Evolutionary conservation across 1,140 invertebrate genomes (phyloP).

Genomic region (Rhizoglyphus robini): DNA sequence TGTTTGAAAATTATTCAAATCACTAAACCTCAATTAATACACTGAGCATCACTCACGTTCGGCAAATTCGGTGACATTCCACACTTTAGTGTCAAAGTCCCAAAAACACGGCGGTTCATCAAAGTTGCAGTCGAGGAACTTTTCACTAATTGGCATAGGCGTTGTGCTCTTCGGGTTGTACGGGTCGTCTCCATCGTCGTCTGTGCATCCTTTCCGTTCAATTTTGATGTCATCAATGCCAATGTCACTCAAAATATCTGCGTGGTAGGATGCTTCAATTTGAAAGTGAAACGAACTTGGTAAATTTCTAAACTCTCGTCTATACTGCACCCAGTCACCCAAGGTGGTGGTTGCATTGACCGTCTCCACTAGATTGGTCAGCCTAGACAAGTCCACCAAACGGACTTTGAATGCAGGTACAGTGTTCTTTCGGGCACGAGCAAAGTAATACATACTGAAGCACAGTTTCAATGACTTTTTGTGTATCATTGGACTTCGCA

Average conservation of each 20-base stretch:
- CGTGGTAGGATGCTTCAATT: neutral
- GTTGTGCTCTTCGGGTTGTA: neutral
- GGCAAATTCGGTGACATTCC: neutral
- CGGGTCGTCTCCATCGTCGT: neutral
- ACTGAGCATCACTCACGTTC: neutral
- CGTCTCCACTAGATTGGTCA: neutral
- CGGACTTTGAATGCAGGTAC: neutral
- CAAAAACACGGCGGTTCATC: neutral
- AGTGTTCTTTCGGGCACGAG: neutral
- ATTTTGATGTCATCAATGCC: conserved; percentile 9
- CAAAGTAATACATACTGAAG: conserved; percentile 7
- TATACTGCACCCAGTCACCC: neutral
- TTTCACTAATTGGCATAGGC: neutral
- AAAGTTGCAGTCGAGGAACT: neutral
- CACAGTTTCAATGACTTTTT: neutral
- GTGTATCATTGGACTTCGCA: neutral
- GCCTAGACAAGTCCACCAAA: neutral
- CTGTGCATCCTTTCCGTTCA: neutral
- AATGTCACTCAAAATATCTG: neutral
- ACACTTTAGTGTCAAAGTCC: neutral
- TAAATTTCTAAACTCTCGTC: neutral
- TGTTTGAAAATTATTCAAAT: neutral
- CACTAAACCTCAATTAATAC: neutral
- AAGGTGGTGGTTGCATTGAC: neutral
- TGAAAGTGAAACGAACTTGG: neutral